Evolutionary conservation across 64 coral and sea anemone genomes (phyloP), one percentile per base, ranked within the genome.

Genomic region (Orbicella faveolata): DNA sequence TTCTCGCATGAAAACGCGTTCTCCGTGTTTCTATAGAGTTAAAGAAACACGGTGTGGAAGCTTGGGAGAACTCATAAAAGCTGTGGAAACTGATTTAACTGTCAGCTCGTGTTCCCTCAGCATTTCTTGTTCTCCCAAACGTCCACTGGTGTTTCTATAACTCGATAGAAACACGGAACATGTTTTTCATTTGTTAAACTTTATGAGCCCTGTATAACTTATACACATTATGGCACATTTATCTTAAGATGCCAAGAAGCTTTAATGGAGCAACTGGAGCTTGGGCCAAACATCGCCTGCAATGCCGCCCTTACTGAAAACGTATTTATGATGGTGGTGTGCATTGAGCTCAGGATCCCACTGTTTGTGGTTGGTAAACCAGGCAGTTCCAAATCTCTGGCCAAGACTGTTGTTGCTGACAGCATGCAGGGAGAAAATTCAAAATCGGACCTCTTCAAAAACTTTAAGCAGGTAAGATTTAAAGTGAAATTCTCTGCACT

Each of bases 231-330:
- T 25, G n/a, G 1, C 21, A 18, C 34, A 23, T 55, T 25, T 79
- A 59, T 44, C n/a, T 75, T 13, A 78, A 98, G 95, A 33, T 98
- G 95, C 70, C 95, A 98, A 68, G 36, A 77, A 54, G 92, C 81
- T 65, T 79, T 98, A 76, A 83, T 98, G 81, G 73, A 76, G 34
- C 78, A 94, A 26, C 72, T 98, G 25, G 83, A 88, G 52, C 89
- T 98, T 82, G 95, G 92, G 7, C 83, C 89, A 1, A 98, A 98
- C 89, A 98, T 98, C 34, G 95, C 95, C 20, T 52, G 92, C 81
- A 98, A 98, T 78, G 90, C 23, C 25, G 95, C 95, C 2, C 78
- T 98, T 23, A 94, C 79, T 75, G 92, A 97, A 75, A 97, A 97
- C 37, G 92, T 94, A 25, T 94, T 94, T 14, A 94, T 94, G 93